A percentile compares a stretch with the other conserved stretches of the same genome.
These are phyloP conservation scores for Actenoides lindsayi DNA, from an alignment of 2,113 vertebrate species.

Conservation along the genomic window DNA sequence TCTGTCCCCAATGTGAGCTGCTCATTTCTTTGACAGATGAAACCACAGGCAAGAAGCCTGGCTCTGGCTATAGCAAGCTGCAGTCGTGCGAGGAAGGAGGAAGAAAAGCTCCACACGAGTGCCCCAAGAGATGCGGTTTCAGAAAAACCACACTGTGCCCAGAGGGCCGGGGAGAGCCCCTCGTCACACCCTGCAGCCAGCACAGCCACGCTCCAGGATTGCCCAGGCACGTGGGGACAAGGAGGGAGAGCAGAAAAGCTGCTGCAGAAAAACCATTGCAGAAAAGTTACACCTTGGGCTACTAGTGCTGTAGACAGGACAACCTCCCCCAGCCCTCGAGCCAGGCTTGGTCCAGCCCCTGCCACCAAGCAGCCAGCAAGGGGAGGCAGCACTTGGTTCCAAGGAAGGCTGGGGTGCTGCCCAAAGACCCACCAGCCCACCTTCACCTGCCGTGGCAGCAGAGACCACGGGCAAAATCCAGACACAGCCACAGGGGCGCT, in stretches of 20 bases:
- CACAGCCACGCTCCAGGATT: background rate
- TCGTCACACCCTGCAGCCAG: background rate
- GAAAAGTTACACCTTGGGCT: background rate
- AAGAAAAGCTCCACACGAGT: background rate
- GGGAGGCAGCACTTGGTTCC: background rate
- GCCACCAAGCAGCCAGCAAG: background rate
- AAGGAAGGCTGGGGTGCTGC: background rate
- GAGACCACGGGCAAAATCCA: background rate
- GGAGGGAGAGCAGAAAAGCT: background rate
- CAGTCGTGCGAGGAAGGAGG: background rate
- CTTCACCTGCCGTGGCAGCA: accelerated
- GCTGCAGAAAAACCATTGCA: accelerated
- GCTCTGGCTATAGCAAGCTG: background rate
- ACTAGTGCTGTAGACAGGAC: background rate
- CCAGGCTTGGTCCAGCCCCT: background rate
- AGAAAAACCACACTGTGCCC: background rate
- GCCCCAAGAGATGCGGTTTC: background rate
- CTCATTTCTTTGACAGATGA: slow-evolving; percentile 23
- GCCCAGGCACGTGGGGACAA: background rate
- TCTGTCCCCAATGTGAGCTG: background rate
- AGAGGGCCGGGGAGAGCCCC: slow-evolving; percentile 31
- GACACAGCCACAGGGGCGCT: background rate
- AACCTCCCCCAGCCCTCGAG: background rate
- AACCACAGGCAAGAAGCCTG: background rate
- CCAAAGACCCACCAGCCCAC: background rate